These are phyloP conservation scores for Notodonta dromedarius DNA, from an alignment of 2,888 invertebrate genomes.

Conservation along the genomic window DNA sequence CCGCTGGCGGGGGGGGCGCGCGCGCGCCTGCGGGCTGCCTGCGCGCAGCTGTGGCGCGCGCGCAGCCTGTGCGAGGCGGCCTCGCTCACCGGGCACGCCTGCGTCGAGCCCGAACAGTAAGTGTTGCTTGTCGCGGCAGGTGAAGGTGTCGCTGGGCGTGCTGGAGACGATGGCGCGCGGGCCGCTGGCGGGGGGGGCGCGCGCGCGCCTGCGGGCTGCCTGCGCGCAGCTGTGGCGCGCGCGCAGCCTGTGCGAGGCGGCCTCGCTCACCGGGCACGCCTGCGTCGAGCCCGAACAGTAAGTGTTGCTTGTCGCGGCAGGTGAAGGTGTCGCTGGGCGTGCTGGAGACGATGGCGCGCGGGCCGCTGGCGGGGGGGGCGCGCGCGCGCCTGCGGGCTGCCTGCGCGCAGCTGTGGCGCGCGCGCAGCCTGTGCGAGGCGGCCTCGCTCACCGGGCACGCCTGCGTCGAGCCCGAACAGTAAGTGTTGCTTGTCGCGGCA, in stretches of 20 bases:
- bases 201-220: slow-evolving; percentile 89
- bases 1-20: slow-evolving; percentile 91
- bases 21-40: slow-evolving; percentile 89
- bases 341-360: slow-evolving; percentile 94
- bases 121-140: slow-evolving; percentile 64
- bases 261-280: slow-evolving; percentile 92
- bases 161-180: slow-evolving; percentile 95
- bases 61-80: slow-evolving; percentile 95
- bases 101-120: slow-evolving; percentile 90
- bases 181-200: slow-evolving; percentile 90
- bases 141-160: slow-evolving; percentile 90
- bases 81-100: slow-evolving; percentile 93
- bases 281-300: slow-evolving; percentile 91
- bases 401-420: slow-evolving; percentile 92
- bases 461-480: slow-evolving; percentile 91
- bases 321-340: slow-evolving; percentile 91
- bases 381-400: slow-evolving; percentile 89
- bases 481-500: slow-evolving; percentile 52
- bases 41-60: slow-evolving; percentile 91
- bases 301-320: slow-evolving; percentile 60
- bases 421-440: slow-evolving; percentile 95
- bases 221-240: slow-evolving; percentile 93
- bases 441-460: slow-evolving; percentile 93
- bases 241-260: slow-evolving; percentile 95
- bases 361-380: slow-evolving; percentile 91